Percentiles rank a stretch among this genome's conserved stretches.
Conservation (phyloP, 2,797 vertebrate species). For the Sphenopsis melanotis region DNA sequence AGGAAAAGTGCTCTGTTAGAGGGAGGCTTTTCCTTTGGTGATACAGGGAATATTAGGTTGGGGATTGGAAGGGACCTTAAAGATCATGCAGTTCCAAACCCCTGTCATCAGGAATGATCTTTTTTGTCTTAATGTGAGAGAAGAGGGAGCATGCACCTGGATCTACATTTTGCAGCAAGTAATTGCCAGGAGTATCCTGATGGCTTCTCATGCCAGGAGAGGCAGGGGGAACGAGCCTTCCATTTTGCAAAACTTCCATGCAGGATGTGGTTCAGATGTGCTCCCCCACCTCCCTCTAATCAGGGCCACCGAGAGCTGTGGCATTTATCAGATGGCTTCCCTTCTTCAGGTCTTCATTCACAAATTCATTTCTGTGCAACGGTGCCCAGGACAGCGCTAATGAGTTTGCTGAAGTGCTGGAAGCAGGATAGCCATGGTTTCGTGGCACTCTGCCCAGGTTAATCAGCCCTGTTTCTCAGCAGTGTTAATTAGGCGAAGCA, state of each 20-base stretch:
- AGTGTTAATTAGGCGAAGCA: constrained; percentile 49
- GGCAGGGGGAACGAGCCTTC: background rate
- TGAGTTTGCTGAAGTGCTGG: constrained; percentile 18
- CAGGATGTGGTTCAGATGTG: background rate
- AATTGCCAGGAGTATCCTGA: background rate
- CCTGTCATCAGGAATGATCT: background rate
- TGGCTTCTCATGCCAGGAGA: background rate
- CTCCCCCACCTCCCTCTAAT: background rate
- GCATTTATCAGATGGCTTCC: background rate
- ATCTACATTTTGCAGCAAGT: background rate
- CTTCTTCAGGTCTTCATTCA: constrained; percentile 50
- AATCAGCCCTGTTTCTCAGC: constrained; percentile 56
- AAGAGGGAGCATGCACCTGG: background rate
- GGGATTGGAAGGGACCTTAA: background rate
- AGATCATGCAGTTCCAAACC: background rate
- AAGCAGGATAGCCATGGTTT: constrained; percentile 19
- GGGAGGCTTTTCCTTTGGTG: background rate
- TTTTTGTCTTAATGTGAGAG: background rate
- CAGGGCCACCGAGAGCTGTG: background rate
- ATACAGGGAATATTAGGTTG: background rate
- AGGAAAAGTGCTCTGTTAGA: background rate
- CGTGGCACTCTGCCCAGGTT: constrained; percentile 46
- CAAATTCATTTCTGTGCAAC: background rate
- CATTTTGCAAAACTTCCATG: background rate
- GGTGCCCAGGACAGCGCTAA: constrained; percentile 36